Conservation (phyloP, 2,888 invertebrate species). For the Euplexia lucipara region DNA sequence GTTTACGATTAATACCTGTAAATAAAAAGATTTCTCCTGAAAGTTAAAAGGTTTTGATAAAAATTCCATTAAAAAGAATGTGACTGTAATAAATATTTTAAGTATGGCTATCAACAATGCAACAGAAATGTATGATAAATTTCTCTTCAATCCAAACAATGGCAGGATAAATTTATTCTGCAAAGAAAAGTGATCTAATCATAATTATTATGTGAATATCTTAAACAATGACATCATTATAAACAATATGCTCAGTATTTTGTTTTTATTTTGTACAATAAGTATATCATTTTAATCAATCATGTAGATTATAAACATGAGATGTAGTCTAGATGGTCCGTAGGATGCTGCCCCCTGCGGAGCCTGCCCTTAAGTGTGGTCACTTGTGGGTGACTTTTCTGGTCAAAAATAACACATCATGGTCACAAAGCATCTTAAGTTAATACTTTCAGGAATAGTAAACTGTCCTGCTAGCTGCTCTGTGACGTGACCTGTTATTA, state of each 20-base stretch:
- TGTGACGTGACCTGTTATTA: no score
- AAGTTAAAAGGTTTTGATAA: neutral
- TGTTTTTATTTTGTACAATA: no score
- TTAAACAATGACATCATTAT: slow-evolving; percentile 28
- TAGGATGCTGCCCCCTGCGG: no score
- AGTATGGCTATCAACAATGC: neutral
- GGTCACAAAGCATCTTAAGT: no score
- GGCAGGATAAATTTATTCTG: slow-evolving; percentile 9
- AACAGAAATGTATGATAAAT: slow-evolving; percentile 11
- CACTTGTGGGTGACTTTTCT: no score
- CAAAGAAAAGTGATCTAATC: slow-evolving; percentile 25
- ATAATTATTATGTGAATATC: slow-evolving; percentile 4
- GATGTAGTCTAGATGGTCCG: no score
- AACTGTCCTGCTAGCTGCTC: no score
- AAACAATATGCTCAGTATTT: neutral
- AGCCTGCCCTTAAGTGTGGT: no score
- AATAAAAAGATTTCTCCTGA: slow-evolving; percentile 1
- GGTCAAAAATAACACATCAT: no score
- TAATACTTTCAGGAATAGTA: no score
- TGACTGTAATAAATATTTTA: neutral
- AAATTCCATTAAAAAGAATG: neutral
- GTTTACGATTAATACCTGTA: neutral
- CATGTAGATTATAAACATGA: no score
- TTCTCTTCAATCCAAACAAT: slow-evolving; percentile 32
- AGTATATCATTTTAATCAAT: no score